Conservation (phyloP, 2,888 invertebrate species). For the Aporophyla lueneburgensis region DNA sequence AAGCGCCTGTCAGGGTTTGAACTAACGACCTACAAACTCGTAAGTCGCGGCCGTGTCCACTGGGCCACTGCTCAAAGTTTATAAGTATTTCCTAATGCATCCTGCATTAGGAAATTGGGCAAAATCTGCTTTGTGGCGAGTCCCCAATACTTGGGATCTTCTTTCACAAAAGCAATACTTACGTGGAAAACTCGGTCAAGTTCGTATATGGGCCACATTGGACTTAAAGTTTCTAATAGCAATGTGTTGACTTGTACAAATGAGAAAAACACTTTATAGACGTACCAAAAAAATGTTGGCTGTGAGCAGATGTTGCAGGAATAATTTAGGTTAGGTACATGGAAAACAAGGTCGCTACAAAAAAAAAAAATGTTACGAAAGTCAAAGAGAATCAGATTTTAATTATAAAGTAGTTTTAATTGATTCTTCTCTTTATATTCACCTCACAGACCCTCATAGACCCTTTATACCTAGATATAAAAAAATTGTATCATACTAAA, state of each 20-base stretch:
- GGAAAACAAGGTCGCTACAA: too few relatives aligned
- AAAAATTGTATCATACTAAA: background rate
- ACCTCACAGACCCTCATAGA: too few relatives aligned
- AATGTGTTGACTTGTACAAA: constrained; percentile 3
- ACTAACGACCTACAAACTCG: too few relatives aligned
- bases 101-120: background rate
- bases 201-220: constrained; percentile 45
- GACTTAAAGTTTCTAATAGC: constrained; percentile 18
- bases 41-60: too few relatives aligned
- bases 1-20: too few relatives aligned
- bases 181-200: constrained; percentile 53
- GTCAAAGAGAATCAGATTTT: too few relatives aligned
- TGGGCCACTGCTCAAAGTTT: background rate
- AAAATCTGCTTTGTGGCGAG: background rate
- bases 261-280: background rate
- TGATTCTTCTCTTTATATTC: background rate
- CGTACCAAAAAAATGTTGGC: background rate
- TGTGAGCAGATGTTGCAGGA: background rate
- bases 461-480: background rate
- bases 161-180: constrained; percentile 55
- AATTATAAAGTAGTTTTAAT: too few relatives aligned
- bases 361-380: too few relatives aligned
- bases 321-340: background rate
- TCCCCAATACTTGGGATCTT: background rate
- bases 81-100: background rate